Conservation (phyloP, 1,140 invertebrate genomes). For the Daktulosphaira vitifoliae region DNA sequence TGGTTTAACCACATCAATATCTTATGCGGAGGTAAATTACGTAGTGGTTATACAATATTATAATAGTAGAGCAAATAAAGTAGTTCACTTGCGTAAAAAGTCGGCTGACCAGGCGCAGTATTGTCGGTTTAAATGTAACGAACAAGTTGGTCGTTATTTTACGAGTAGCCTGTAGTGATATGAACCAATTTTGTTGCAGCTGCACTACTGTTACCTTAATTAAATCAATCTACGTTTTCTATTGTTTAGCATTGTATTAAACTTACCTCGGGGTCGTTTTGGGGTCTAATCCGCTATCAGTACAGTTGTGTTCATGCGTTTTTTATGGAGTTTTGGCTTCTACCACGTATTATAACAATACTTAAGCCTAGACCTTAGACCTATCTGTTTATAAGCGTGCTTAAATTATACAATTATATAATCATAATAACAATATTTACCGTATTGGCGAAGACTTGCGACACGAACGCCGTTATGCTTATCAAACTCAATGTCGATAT, state of each 20-base stretch:
- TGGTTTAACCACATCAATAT: too few species aligned
- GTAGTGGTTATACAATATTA: too few species aligned
- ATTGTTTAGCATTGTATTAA: neutral
- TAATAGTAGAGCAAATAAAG: neutral
- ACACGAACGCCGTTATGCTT: slow-evolving; percentile 3
- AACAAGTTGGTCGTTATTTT: neutral
- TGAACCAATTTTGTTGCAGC: slow-evolving; percentile 10
- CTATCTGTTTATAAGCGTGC: too few species aligned
- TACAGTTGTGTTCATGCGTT: too few species aligned
- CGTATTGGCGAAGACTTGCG: slow-evolving; percentile 15
- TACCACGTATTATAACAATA: too few species aligned
- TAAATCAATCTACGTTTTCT: neutral
- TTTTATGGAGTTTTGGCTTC: too few species aligned
- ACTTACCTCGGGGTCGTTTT: neutral
- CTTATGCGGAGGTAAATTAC: too few species aligned
- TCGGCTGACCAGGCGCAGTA: too few species aligned
- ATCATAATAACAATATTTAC: neutral
- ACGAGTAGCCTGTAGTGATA: slow-evolving; percentile 18
- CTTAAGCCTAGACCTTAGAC: too few species aligned
- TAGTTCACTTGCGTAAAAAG: slow-evolving; percentile 3
- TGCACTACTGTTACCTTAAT: neutral
- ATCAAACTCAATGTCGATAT: slow-evolving; percentile 24
- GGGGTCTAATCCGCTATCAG: too few species aligned
- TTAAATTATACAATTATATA: too few species aligned
- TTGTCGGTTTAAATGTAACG: too few species aligned